Evolutionary conservation across 2,797 vertebrate species (phyloP).

Genomic region (Parauchenoglanis punctatus): DNA sequence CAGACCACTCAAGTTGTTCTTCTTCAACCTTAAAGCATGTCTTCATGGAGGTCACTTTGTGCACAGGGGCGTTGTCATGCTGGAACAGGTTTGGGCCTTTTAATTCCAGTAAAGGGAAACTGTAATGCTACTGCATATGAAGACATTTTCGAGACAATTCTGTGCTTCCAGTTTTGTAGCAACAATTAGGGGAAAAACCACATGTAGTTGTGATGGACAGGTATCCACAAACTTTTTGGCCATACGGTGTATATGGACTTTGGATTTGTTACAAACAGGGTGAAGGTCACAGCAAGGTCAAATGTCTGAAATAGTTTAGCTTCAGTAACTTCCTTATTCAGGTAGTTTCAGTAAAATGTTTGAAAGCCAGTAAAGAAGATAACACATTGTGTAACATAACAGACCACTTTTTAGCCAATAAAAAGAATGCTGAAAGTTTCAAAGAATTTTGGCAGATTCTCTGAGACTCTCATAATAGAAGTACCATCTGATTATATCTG

Average conservation of each 20-base stretch:
- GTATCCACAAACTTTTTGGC: not conserved
- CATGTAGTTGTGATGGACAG: not conserved
- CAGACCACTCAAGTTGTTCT: not conserved
- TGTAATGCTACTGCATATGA: not conserved
- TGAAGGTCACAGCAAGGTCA: not conserved
- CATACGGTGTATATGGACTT: not conserved
- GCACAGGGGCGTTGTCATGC: not conserved
- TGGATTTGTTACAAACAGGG: not conserved
- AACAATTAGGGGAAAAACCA: not conserved
- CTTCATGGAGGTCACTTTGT: not conserved
- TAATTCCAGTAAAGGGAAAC: not conserved
- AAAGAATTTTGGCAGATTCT: not conserved
- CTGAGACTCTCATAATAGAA: too few relatives aligned
- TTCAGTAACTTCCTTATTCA: not conserved
- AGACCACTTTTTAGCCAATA: not conserved
- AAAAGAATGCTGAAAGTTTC: not conserved
- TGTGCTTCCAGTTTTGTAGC: not conserved
- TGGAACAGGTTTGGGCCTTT: not conserved
- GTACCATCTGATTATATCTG: too few relatives aligned
- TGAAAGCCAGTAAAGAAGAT: not conserved
- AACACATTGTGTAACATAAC: not conserved
- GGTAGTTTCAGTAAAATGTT: not conserved
- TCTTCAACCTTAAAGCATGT: not conserved
- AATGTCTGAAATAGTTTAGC: not conserved
- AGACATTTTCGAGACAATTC: not conserved